Evolutionary conservation across 2,888 invertebrate genomes (phyloP), one percentile per base, ranked within the genome.

Genomic region (Deilephila elpenor): DNA sequence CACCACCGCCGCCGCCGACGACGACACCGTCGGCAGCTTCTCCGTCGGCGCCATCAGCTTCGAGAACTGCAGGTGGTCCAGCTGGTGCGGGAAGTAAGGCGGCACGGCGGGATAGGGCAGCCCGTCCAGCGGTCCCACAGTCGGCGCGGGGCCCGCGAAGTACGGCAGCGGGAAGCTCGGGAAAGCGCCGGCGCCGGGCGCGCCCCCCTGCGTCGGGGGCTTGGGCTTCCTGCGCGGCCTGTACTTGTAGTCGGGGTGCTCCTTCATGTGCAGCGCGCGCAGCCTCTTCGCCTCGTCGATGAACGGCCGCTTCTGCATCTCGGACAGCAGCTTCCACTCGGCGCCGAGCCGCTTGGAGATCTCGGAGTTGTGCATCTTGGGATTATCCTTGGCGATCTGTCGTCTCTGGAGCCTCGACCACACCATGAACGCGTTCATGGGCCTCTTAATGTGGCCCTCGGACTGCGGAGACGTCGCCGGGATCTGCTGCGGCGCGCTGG

Each of bases 341-440:
- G 98, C 98, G 0, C 99, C 99, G 64, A 99, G 95, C 19, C 98
- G 95, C 88, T 99, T 99, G 32, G 98, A 98, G 78, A 99, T 99
- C 89, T 98, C 97, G 0, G 97, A 97, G 83, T 98, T 98, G 90
- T 98, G 98, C 98, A 98, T 97, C 90, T 97, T 99, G 82, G 99
- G 99, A 88, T 99, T 98, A 83, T 99, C 98, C 91, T 98, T 96
- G 1, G 99, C 98, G 85, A 99, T 99, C 91, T 98, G 98, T 73
- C 98, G 96, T 20, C 99, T 95, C 90, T 99, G 98, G 60, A 98
- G 97, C 61, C 98, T 95, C 6, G 98, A 98, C 99, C 99, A 99
- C 51, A 98, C 99, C 98, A 99, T 99, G 93, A 99, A 99, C 0
- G 99, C 99, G 93, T 99, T 99, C 99, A 99, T 99, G 3, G 99